Evolutionary conservation across 2,797 vertebrate species (phyloP).

Genomic region (Sebastes matsubarae): DNA sequence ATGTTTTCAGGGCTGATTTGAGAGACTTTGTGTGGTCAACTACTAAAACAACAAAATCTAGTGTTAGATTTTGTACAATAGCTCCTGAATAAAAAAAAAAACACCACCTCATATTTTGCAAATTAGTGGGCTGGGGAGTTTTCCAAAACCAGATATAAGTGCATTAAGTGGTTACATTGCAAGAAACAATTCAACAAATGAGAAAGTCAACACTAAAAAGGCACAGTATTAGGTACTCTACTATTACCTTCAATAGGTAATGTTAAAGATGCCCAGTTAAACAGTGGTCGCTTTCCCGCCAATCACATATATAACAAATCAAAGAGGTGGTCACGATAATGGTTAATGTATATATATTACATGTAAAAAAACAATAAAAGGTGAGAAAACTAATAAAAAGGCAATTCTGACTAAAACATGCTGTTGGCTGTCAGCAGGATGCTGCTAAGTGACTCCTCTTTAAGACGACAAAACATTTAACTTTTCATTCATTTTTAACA

Average conservation of each 20-base stretch:
- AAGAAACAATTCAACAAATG: background rate
- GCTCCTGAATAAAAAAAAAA: too few species aligned
- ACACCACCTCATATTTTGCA: background rate
- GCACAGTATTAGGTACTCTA: too few species aligned
- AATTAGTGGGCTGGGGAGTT: fast-evolving
- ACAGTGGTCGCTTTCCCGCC: slow-evolving; percentile 66
- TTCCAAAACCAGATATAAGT: fast-evolving
- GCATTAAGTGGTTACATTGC: too few species aligned
- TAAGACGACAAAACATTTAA: background rate
- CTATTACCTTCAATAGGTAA: too few species aligned
- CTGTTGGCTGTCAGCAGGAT: slow-evolving; percentile 17
- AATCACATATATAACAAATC: slow-evolving; percentile 40
- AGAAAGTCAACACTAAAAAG: too few species aligned
- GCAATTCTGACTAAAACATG: background rate
- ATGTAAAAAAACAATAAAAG: fast-evolving
- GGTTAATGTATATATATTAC: fast-evolving
- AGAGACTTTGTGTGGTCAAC: background rate
- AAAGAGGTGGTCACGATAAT: background rate
- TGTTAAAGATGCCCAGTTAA: background rate
- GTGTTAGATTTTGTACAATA: background rate
- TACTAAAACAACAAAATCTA: background rate
- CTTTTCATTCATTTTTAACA: slow-evolving; percentile 21
- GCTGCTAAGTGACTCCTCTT: background rate
- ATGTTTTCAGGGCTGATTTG: background rate
- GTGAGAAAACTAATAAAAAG: fast-evolving